A percentile compares a stretch with the other conserved stretches of the same genome.
Evolutionary conservation across 2,797 vertebrate genomes (phyloP).

Genomic region (Epinephelus malabaricus): DNA sequence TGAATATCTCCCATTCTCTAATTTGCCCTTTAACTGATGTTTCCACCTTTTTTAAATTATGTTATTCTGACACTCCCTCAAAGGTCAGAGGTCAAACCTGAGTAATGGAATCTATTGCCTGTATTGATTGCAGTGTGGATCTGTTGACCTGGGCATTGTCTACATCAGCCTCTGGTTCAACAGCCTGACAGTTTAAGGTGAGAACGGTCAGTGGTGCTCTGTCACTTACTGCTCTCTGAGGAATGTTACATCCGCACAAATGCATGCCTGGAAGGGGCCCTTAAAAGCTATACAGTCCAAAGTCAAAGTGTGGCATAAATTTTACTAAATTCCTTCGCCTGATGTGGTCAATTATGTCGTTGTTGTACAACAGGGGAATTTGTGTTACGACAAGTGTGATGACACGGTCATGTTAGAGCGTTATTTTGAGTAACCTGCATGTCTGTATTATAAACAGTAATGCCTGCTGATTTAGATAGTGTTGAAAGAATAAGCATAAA

Average conservation of each 20-base stretch:
- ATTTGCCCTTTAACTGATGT: slow-evolving; percentile 29
- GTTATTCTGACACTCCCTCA: slow-evolving; percentile 51
- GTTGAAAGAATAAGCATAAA: slow-evolving; percentile 39
- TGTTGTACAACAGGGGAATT: slow-evolving; percentile 23
- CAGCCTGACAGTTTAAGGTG: slow-evolving; percentile 73
- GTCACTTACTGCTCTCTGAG: slow-evolving; percentile 66
- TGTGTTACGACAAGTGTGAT: slow-evolving; percentile 26
- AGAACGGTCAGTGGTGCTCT: slow-evolving; percentile 67
- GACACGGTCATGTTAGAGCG: slow-evolving; percentile 1
- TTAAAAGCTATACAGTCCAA: slow-evolving; percentile 48
- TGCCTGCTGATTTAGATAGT: slow-evolving; percentile 46
- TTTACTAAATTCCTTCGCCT: slow-evolving; percentile 48
- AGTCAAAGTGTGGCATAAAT: slow-evolving; percentile 66
- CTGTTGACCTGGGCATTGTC: slow-evolving; percentile 79
- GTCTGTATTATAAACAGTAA: slow-evolving; percentile 15
- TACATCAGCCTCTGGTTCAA: slow-evolving; percentile 70
- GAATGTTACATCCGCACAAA: slow-evolving; percentile 69
- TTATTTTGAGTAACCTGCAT: slow-evolving; percentile 11
- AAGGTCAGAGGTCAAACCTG: slow-evolving; percentile 71
- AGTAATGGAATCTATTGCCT: slow-evolving; percentile 75
- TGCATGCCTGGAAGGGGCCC: slow-evolving; percentile 64
- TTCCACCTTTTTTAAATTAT: slow-evolving; percentile 60
- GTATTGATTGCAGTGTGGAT: slow-evolving; percentile 69
- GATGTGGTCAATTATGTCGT: slow-evolving; percentile 23
- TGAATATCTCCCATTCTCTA: slow-evolving; percentile 11